Percentiles rank a stretch among this genome's conserved stretches.
Evolutionary conservation across 2,113 vertebrate genomes (phyloP).

Genomic region (Thalassoma bifasciatum): DNA sequence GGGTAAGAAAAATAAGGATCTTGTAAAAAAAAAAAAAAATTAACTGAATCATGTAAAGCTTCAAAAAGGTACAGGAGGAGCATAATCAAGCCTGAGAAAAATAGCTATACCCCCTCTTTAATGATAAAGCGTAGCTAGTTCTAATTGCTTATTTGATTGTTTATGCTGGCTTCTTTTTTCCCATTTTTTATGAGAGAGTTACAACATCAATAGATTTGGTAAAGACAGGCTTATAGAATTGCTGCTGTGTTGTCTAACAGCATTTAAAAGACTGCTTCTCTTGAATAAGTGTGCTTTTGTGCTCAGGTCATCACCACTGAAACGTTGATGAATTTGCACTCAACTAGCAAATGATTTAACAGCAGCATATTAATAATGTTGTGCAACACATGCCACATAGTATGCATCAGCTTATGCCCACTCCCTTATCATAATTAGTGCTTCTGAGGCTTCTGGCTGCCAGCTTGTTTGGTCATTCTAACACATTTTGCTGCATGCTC

Average conservation of each 20-base stretch:
- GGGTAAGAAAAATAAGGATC: too few species aligned
- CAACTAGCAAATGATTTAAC: slow-evolving; percentile 22
- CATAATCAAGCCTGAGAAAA: too few species aligned
- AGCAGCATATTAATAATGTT: slow-evolving; percentile 19
- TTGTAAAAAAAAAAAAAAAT: too few species aligned
- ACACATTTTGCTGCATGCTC: slow-evolving; percentile 37
- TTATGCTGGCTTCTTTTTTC: too few species aligned
- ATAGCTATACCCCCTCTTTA: too few species aligned
- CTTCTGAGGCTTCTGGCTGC: slow-evolving; percentile 46
- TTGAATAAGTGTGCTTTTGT: not conserved
- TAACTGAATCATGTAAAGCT: too few species aligned
- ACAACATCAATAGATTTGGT: too few species aligned
- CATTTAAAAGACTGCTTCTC: not conserved
- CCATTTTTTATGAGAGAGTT: too few species aligned
- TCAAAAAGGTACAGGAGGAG: too few species aligned
- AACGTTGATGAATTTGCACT: not conserved
- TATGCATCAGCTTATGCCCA: slow-evolving; percentile 42
- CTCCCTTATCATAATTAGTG: slow-evolving; percentile 54
- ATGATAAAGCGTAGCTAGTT: too few species aligned
- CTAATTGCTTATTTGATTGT: too few species aligned
- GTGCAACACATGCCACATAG: slow-evolving; percentile 41
- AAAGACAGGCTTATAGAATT: too few species aligned
- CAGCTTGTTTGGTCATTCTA: slow-evolving; percentile 55
- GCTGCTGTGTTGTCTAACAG: not conserved
- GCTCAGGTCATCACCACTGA: not conserved